A percentile compares a stretch with the other conserved stretches of the same genome.
Conservation (phyloP, 2,113 vertebrate genomes). For the Camelus bactrianus region DNA sequence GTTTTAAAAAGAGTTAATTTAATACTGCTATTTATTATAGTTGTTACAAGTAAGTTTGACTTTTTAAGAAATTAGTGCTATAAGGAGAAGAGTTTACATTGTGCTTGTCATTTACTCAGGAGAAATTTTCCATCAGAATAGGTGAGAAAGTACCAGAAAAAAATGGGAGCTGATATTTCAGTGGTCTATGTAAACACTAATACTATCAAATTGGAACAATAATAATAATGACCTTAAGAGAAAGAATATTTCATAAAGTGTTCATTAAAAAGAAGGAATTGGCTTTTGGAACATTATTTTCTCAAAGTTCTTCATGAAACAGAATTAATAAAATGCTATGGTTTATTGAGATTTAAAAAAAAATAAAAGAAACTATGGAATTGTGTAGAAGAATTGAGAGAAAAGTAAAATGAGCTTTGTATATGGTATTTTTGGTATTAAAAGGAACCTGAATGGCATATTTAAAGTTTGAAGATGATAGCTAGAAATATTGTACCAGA, state of each 20-base stretch:
- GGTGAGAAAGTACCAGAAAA: background rate
- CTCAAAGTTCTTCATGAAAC: conserved; percentile 35
- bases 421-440: background rate
- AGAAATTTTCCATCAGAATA: conserved; percentile 31
- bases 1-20: conserved; percentile 20
- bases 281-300: conserved; percentile 25
- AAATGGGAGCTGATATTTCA: conserved; percentile 12
- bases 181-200: background rate
- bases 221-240: conserved; percentile 19
- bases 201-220: background rate
- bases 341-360: conserved; percentile 14
- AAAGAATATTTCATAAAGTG: background rate
- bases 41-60: background rate
- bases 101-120: background rate
- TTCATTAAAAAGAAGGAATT: conserved; percentile 35
- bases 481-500: conserved; percentile 7
- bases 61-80: background rate
- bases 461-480: conserved; percentile 11
- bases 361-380: background rate
- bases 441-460: background rate
- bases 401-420: background rate
- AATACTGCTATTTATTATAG: background rate
- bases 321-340: conserved; percentile 37
- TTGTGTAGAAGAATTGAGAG: background rate
- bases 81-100: conserved; percentile 4